Evolutionary conservation across 2,797 vertebrate species (phyloP), one percentile per base, ranked within the genome.

Genomic region (Cirrhinus mrigala): DNA sequence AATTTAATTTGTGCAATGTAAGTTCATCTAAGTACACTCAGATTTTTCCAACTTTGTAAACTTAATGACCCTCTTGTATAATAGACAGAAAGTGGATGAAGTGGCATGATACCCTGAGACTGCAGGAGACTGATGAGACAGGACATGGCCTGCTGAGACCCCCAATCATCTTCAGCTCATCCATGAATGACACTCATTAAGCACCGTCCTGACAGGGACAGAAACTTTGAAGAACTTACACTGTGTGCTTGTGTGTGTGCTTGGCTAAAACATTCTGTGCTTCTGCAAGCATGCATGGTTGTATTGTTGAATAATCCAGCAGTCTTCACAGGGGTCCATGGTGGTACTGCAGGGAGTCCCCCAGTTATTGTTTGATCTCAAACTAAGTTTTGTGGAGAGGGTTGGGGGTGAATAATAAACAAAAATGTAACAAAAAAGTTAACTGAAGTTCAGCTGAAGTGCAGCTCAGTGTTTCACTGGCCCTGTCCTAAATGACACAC

Each of bases 141-240:
- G 44, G 37, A 44, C 62, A 76, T 12, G 56, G n/a, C 76, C 66
- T 50, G 14, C 68, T 79, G 29, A 78, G 44, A 52, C 15, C 4
- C 40, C 77, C 33, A 73, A 66, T 89, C 80, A 77, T 75, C 84
- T 52, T n/a, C 48, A 78, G 69, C n/a, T 87, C 68, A 79, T 76
- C 46, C 64, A 50, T 71, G 81, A 48, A 82, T 62, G 75, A 69
- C 76, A 84, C 58, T 77, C 73, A 87, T 87, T 83, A 87, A 62
- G 16, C 69, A 74, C n/a, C 15, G 33, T n/a, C 18, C 15, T 76
- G 60, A 70, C 79, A 79, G 54, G 29, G 29, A 73, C 14, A 54
- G 33, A 24, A 58, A 46, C 44, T 82, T 18, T 74, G 44, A 22
- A 50, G 50, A 68, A 33, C 62, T 40, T 46, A 56, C 37, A 10